Evolutionary conservation across 2,113 vertebrate genomes (phyloP).

Genomic region (Sorex araneus): DNA sequence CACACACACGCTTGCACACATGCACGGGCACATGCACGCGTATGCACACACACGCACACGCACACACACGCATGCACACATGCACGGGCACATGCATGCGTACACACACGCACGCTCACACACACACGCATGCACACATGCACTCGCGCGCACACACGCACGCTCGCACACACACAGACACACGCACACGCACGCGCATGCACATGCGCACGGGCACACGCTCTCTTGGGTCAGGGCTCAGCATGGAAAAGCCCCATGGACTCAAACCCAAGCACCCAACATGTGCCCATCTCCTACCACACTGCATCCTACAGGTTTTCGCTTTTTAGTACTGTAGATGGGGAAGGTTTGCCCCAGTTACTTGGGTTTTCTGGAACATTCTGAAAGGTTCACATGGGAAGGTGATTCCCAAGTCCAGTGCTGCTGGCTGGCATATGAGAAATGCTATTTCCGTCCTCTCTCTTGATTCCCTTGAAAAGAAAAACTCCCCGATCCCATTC

Average conservation of each 20-base stretch:
- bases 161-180: no score
- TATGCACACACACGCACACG: no score
- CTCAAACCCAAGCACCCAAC: background rate
- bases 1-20: no score
- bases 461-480: constrained; percentile 79
- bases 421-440: constrained; percentile 3
- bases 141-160: no score
- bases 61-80: no score
- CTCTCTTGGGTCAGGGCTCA: background rate
- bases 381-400: constrained; percentile 8
- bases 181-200: no score
- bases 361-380: constrained; percentile 4
- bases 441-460: constrained; percentile 66
- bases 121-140: no score
- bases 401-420: background rate
- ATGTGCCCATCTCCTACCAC: background rate
- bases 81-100: no score
- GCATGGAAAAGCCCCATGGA: background rate
- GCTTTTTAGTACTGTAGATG: background rate
- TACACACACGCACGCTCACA: no score
- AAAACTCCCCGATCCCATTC: constrained; percentile 69
- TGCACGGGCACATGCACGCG: no score
- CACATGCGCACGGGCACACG: no score
- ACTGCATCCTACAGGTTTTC: background rate
- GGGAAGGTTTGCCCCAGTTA: background rate